phyloP scores from a whole-genome alignment of 2,797 vertebrate species.

The Cossypha heuglini region DNA sequence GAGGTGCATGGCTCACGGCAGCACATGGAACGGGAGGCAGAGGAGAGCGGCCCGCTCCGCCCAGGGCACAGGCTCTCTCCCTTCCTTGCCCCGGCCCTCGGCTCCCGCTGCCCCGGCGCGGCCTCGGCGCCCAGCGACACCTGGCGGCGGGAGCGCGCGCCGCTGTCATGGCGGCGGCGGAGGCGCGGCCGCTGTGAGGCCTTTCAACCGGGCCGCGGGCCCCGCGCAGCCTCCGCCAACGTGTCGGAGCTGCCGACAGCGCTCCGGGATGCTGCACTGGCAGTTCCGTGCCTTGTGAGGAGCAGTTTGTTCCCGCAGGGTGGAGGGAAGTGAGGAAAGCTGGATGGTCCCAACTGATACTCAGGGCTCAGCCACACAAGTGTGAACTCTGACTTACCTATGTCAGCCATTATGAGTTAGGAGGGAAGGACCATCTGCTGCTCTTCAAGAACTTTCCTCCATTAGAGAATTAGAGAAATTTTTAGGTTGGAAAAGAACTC shows the following conservation, averaged over 20 bases:
- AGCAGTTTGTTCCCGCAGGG: not conserved
- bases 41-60: not conserved
- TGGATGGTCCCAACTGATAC: rapidly evolving
- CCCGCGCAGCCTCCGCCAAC: rapidly evolving
- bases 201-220: not conserved
- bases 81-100: too few relatives aligned
- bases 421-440: conserved; percentile 3
- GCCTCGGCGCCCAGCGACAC: not conserved
- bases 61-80: rapidly evolving
- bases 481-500: not conserved
- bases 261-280: rapidly evolving
- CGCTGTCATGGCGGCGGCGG: not conserved
- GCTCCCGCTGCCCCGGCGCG: not conserved
- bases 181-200: not conserved
- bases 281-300: rapidly evolving
- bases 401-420: not conserved
- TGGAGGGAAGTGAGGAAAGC: not conserved
- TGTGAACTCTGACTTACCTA: not conserved
- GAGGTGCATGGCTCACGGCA: rapidly evolving
- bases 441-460: conserved; percentile 9
- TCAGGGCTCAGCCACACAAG: not conserved
- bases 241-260: rapidly evolving
- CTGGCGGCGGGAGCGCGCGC: not conserved
- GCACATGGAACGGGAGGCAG: rapidly evolving
- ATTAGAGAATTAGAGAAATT: not conserved